Evolutionary conservation across 2,113 vertebrate species (phyloP).

Genomic region (Albula goreensis): DNA sequence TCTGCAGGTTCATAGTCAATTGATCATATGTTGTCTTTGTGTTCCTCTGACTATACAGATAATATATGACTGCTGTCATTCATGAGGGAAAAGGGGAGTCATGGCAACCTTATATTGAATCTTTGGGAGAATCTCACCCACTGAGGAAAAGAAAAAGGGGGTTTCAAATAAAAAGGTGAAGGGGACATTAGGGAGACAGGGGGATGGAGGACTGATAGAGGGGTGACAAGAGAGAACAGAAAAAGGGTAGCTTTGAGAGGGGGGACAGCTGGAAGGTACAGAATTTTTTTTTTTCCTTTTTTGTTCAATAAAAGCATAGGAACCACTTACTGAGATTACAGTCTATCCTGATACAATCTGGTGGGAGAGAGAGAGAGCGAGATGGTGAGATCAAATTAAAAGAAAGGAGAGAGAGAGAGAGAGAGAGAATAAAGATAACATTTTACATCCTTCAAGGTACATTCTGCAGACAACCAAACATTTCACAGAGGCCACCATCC

Average conservation of each 20-base stretch:
- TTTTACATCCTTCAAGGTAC: conserved; percentile 96
- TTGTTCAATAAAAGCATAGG: conserved; percentile 63
- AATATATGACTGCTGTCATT: too few relatives aligned
- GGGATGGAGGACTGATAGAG: not conserved
- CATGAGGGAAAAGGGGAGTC: too few relatives aligned
- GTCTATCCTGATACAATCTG: conserved; percentile 98
- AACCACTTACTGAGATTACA: conserved; percentile 95
- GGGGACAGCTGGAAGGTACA: conserved; percentile 7
- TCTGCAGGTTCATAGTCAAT: too few relatives aligned
- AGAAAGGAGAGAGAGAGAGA: conserved; percentile 64
- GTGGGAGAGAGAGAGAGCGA: conserved; percentile 83
- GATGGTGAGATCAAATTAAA: conserved; percentile 79
- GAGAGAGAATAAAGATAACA: conserved; percentile 57
- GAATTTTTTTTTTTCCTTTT: conserved; percentile 48
- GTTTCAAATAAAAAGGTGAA: not conserved
- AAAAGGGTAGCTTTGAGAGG: not conserved
- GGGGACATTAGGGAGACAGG: not conserved
- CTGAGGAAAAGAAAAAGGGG: not conserved
- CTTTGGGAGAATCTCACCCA: too few relatives aligned
- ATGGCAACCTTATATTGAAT: too few relatives aligned
- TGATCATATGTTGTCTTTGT: too few relatives aligned
- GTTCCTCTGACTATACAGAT: too few relatives aligned
- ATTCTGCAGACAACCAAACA: conserved; percentile 80
- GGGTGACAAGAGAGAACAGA: conserved; percentile 15
- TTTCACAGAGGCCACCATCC: conserved; percentile 81